Evolutionary conservation across 2,113 vertebrate genomes (phyloP).

Genomic region (Forbesichthys agassizii): DNA sequence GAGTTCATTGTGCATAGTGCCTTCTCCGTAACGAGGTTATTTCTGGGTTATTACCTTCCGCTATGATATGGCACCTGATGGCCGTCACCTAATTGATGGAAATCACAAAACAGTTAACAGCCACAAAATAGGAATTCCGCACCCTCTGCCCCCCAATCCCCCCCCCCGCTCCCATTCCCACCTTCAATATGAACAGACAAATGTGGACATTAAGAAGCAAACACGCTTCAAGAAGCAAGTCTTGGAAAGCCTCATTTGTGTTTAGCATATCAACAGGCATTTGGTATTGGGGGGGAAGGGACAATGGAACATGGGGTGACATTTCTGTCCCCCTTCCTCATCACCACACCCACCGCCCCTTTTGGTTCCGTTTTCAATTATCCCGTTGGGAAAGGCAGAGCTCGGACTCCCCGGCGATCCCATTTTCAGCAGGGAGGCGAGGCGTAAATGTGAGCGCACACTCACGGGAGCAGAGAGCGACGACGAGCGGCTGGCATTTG

Average conservation of each 20-base stretch:
- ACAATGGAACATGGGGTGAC: slow-evolving; percentile 26
- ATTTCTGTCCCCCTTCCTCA: slow-evolving; percentile 31
- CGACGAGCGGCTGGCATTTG: slow-evolving; percentile 88
- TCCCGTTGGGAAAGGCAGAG: slow-evolving; percentile 48
- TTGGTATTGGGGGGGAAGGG: not conserved
- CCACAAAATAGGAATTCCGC: slow-evolving; percentile 82
- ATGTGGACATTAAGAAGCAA: slow-evolving; percentile 15
- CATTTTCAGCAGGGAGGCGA: slow-evolving; percentile 81
- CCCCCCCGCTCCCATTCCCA: slow-evolving; percentile 4
- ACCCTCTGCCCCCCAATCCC: slow-evolving; percentile 28
- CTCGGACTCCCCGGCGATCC: slow-evolving; percentile 67
- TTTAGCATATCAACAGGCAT: slow-evolving; percentile 25
- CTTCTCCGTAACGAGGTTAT: slow-evolving; percentile 99
- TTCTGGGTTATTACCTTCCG: slow-evolving; percentile 99
- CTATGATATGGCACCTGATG: slow-evolving; percentile 95
- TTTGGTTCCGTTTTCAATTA: slow-evolving; percentile 68
- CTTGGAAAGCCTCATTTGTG: not conserved
- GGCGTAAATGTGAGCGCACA: slow-evolving; percentile 86
- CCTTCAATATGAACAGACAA: slow-evolving; percentile 50
- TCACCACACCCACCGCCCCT: slow-evolving; percentile 29
- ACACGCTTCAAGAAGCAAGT: slow-evolving; percentile 9
- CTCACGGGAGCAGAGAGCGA: slow-evolving; percentile 87
- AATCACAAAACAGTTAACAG: slow-evolving; percentile 90
- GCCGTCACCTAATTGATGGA: slow-evolving; percentile 94
- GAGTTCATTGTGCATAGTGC: slow-evolving; percentile 98